A percentile compares a stretch with the other conserved stretches of the same genome.
Evolutionary conservation across 2,113 vertebrate genomes (phyloP).

Genomic region (Xenopus borealis): DNA sequence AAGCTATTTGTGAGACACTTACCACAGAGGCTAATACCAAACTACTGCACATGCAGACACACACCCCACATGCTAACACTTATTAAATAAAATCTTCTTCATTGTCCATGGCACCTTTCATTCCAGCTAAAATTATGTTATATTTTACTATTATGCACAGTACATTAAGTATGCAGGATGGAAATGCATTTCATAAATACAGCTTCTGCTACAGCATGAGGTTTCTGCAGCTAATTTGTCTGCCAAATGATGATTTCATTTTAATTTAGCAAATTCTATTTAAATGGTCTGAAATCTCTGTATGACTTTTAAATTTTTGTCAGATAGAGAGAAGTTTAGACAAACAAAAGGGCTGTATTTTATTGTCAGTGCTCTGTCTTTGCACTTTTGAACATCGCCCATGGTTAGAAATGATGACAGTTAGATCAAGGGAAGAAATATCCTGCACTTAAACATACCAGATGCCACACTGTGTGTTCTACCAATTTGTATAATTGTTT

Average conservation of each 20-base stretch:
- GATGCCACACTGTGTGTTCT: conserved; percentile 3
- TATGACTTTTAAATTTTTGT: neutral
- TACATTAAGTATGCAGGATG: conserved; percentile 9
- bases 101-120: neutral
- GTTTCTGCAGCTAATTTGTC: neutral
- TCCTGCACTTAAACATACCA: conserved; percentile 1
- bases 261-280: conserved; percentile 3
- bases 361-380: neutral
- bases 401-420: conserved; percentile 10
- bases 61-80: no score
- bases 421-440: neutral
- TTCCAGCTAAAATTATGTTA: neutral
- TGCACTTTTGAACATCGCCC: conserved; percentile 1
- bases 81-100: no score
- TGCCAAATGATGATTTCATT: conserved; percentile 8
- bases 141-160: conserved; percentile 1
- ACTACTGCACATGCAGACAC: no score
- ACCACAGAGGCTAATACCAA: no score
- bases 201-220: conserved; percentile 1
- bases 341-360: neutral
- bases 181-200: conserved; percentile 9
- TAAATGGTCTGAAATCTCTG: neutral
- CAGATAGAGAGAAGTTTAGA: neutral
- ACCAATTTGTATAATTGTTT: conserved; percentile 18
- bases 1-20: no score